These are phyloP conservation scores for Trileptium ribeirensis DNA, from an alignment of 2,888 invertebrate genomes.

Conservation along the genomic window DNA sequence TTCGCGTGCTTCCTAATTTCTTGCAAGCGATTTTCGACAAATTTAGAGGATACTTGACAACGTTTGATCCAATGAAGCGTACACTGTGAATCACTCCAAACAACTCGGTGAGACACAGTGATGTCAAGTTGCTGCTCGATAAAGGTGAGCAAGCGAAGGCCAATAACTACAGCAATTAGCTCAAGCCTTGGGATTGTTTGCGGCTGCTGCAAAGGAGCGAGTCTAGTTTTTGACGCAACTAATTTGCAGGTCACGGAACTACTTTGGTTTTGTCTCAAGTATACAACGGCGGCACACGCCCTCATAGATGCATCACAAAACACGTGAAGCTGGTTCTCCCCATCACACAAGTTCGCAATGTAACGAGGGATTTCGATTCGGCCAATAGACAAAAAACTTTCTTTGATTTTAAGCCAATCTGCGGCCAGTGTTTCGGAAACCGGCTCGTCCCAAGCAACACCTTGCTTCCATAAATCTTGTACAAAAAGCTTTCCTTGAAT, in stretches of 20 bases:
- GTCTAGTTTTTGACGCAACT: background rate
- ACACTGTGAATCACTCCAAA: constrained; percentile 35
- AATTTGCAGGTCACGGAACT: background rate
- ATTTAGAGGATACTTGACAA: constrained; percentile 18
- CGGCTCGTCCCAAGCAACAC: background rate
- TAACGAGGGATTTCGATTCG: background rate
- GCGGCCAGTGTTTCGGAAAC: too few species aligned
- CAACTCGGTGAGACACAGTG: constrained; percentile 18
- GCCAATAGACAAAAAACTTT: background rate
- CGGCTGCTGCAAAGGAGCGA: background rate
- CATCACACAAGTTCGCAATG: background rate
- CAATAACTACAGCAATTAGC: constrained; percentile 33
- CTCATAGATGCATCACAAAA: background rate
- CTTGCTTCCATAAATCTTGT: background rate
- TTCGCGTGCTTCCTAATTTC: too few species aligned
- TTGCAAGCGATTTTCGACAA: constrained; percentile 38
- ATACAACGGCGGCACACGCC: background rate
- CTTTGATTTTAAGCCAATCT: background rate
- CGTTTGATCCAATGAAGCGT: constrained; percentile 36
- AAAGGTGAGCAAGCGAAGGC: constrained; percentile 24
- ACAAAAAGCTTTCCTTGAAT: background rate
- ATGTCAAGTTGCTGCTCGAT: constrained; percentile 32
- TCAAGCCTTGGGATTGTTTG: background rate
- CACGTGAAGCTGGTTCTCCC: background rate
- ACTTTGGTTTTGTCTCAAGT: background rate